Base-by-base conservation (phyloP, 2,888 invertebrate genomes). In the Synergus laeviventris region DNA sequence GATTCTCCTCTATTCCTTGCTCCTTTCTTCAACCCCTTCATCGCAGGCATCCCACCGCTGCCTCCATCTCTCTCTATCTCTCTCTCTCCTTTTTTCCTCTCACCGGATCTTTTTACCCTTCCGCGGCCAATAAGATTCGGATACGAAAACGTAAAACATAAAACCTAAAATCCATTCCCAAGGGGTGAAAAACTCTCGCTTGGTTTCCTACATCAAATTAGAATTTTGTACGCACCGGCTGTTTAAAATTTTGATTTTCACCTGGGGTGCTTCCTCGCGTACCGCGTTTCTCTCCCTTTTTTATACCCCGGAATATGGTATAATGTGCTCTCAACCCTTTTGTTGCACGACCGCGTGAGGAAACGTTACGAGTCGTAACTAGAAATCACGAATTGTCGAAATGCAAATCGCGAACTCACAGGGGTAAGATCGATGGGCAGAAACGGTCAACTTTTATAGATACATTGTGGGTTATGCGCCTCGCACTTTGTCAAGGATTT, bases 91-190 rank as follows among this genome's bases (percentile, higher is more conserved):
- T 77, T 74, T 64, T 54, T 21, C 61, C 9, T 74, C 60, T 73
- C 66, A 66, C 60, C 24, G n/a, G n/a, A 31, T 70, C 31, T 36
- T 70, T 70, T 60, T 74, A 85, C 85, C 85, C 85, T 83, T 84
- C 81, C 36, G 70, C 49, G 31, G 21, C 38, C 61, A 81, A 80
- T 78, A 70, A 74, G 64, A 74, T 74, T 59, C 77, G 81, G 79
- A 81, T 78, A 82, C 83, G 83, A 83, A 79, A 78, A 79, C 81
- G 77, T 66, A 24, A 77, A 78, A 75, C 77, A 83, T 84, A 84
- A 85, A 84, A 86, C 83, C 84, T 85, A 85, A 89, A 89, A 88
- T 88, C 86, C 85, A 87, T 89, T 89, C 88, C 88, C 87, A 88
- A 87, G 89, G 89, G 89, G 86, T 84, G 83, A 80, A 82, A 83